Evolutionary conservation across 2,797 vertebrate genomes (phyloP), one percentile per base, ranked within the genome.

Genomic region (Sebastes cheni): DNA sequence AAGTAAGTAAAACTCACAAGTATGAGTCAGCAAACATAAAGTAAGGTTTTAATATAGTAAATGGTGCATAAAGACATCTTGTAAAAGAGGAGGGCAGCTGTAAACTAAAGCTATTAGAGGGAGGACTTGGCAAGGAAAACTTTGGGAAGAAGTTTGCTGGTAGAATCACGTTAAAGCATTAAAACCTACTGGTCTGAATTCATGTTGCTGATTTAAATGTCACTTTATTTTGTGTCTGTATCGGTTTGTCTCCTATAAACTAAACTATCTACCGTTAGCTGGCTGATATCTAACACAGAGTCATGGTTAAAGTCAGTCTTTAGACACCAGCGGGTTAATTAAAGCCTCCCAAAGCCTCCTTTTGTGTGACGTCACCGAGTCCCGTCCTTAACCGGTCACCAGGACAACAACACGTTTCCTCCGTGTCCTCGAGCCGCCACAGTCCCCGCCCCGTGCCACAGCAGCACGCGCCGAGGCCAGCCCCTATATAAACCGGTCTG

Each of bases 401-500:
- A 46, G 61, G 70, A 79, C 80, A 39, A 14, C 20, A 2, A 42
- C 89, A 85, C 77, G 77, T 83, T 84, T 6, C 39, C 39, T 42
- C 29, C 2, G 50, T 64, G 67, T 25, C 69, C 82, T 68, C 58
- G 74, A 50, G 73, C 11, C 32, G n/a, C 11, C 76, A 1, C 29
- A 39, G 56, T 12, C 82, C 39, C 77, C 79, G 82, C 84, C 88
- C 75, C 58, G 50, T 68, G 65, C 25, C 54, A 1, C 34, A n/a
- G 30, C 42, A 8, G 64, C 80, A 69, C 74, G 13, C 36, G 64
- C 46, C 11, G 1, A 4, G 46, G 6, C 34, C 29, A 22, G 83
- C 77, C 64, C 11, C 22, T 90, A 90, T 93, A 92, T 94, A 95
- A 83, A 16, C 9, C 4, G 1, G 6, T 8, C 1, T 1, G 2